Conservation (phyloP, 2,888 invertebrate species). For the Athetis lepigone region DNA sequence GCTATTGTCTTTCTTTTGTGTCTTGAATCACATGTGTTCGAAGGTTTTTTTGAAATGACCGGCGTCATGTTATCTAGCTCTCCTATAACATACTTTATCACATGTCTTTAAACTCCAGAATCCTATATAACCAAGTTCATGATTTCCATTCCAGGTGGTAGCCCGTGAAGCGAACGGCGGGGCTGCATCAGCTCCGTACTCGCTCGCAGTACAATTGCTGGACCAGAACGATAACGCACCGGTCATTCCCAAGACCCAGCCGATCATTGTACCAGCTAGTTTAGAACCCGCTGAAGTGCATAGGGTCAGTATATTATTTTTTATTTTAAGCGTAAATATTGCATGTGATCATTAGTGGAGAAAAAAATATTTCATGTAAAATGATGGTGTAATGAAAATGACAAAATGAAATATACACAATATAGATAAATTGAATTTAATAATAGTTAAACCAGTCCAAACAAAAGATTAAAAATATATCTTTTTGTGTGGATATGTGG, state of each 20-base stretch:
- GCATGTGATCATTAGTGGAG: no score
- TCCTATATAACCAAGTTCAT: neutral
- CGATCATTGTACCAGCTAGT: slow-evolving; percentile 95
- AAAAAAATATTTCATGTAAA: no score
- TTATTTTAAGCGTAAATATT: neutral
- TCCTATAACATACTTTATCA: neutral
- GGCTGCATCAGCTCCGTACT: slow-evolving; percentile 95
- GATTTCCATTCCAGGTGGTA: slow-evolving; percentile 90
- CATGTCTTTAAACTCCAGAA: neutral
- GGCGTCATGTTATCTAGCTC: neutral
- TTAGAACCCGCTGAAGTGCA: slow-evolving; percentile 93
- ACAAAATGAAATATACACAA: no score
- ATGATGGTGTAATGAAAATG: no score
- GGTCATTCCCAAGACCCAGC: slow-evolving; percentile 94
- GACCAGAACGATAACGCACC: slow-evolving; percentile 97
- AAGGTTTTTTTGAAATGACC: no score
- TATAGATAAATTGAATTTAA: no score
- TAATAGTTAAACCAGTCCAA: no score
- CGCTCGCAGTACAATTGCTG: slow-evolving; percentile 93
- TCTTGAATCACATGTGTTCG: no score
- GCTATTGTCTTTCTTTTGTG: no score
- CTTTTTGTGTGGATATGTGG: no score
- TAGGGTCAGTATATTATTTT: slow-evolving; percentile 86
- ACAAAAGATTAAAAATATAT: no score
- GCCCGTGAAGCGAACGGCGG: slow-evolving; percentile 94